Conservation (phyloP, 2,888 invertebrate species). For the Drosophila subquinaria region DNA sequence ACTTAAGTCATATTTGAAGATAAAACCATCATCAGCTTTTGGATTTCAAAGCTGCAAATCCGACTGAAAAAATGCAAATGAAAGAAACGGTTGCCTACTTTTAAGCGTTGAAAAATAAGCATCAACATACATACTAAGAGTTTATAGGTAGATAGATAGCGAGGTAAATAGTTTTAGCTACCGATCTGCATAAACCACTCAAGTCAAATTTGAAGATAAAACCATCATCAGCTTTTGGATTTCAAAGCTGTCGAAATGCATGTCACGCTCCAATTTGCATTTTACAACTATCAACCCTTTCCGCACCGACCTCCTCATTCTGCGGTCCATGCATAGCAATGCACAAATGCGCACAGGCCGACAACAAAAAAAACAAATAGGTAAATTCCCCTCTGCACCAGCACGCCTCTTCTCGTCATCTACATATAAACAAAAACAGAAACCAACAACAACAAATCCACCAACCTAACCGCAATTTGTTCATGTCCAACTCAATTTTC, state of each 20-base stretch:
- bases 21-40: no score
- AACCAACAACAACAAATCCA: conserved; percentile 43
- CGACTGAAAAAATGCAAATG: conserved; percentile 3
- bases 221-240: conserved; percentile 47
- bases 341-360: conserved; percentile 16
- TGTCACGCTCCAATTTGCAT: conserved; percentile 79
- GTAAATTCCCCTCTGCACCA: not conserved
- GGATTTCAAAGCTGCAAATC: conserved; percentile 24
- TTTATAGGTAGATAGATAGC: conserved; percentile 8
- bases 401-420: not conserved
- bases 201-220: conserved; percentile 38
- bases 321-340: conserved; percentile 17
- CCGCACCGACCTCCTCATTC: not conserved
- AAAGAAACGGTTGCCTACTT: conserved; percentile 46
- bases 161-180: not conserved
- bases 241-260: conserved; percentile 72
- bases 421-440: conserved; percentile 36
- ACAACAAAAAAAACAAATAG: conserved; percentile 24
- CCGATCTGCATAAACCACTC: conserved; percentile 22
- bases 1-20: no score
- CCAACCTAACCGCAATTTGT: conserved; percentile 75
- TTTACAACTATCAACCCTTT: conserved; percentile 45
- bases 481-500: conserved; percentile 80
- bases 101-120: conserved; percentile 21
- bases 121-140: not conserved